These are phyloP conservation scores for Calameuta idolon DNA, from an alignment of 2,888 invertebrate species.

Conservation along the genomic window DNA sequence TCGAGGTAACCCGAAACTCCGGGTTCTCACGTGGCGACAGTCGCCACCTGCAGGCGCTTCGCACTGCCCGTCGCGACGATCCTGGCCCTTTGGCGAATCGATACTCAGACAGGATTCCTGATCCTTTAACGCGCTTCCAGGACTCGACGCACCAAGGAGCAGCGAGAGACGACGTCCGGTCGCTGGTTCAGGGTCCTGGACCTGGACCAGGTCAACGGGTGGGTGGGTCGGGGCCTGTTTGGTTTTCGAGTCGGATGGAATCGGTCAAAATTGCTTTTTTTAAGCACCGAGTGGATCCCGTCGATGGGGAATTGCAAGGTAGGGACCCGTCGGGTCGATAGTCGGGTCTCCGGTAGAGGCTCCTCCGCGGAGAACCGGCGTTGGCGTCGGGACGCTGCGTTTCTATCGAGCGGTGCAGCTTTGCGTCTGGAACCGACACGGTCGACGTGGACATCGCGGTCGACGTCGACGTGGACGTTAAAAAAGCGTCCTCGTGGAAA, in stretches of 20 bases:
- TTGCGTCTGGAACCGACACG: not conserved
- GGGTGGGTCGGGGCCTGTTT: not conserved
- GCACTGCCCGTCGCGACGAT: not conserved
- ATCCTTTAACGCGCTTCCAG: not conserved
- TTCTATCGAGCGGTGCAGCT: slow-evolving; percentile 16
- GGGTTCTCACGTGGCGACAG: not conserved
- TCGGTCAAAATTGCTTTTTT: not conserved
- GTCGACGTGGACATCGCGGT: not conserved
- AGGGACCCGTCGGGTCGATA: slow-evolving; percentile 55
- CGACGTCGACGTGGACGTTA: not conserved
- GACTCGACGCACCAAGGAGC: not conserved
- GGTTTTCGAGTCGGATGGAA: not conserved
- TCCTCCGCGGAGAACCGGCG: slow-evolving; percentile 34
- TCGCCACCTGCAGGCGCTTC: not conserved
- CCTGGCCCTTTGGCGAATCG: not conserved
- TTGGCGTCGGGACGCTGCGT: slow-evolving; percentile 13
- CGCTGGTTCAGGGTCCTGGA: not conserved
- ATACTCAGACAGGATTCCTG: not conserved
- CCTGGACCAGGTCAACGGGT: not conserved
- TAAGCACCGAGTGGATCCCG: not conserved
- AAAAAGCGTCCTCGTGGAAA: slow-evolving; percentile 9
- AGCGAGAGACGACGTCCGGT: not conserved
- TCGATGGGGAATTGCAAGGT: slow-evolving; percentile 8
- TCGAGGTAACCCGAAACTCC: not conserved
- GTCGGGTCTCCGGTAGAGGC: slow-evolving; percentile 31